These are phyloP conservation scores for Naso thynnoides DNA, from an alignment of 2,797 vertebrate species.

Conservation along the genomic window DNA sequence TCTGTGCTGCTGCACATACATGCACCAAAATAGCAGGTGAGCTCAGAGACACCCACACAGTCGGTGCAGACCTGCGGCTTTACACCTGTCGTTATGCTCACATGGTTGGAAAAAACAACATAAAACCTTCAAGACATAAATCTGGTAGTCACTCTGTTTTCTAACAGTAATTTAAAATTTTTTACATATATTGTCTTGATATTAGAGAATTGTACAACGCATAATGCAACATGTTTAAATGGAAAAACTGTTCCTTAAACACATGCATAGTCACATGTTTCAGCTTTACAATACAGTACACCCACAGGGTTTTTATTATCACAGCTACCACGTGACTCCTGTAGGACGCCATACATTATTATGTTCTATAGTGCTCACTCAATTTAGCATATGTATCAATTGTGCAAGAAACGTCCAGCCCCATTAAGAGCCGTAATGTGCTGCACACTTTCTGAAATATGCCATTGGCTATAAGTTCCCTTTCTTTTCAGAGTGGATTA, in stretches of 20 bases:
- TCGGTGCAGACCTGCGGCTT: background rate
- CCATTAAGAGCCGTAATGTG: constrained; percentile 32
- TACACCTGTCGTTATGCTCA: background rate
- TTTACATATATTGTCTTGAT: too few relatives aligned
- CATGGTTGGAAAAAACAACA: background rate
- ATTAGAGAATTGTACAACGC: too few relatives aligned
- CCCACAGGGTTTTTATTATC: background rate
- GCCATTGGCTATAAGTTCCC: constrained; percentile 31
- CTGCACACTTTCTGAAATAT: constrained; percentile 42
- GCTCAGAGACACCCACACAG: background rate
- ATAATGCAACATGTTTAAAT: background rate
- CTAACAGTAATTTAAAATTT: background rate
- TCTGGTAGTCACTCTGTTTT: background rate
- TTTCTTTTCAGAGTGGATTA: constrained; percentile 34
- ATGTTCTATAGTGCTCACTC: background rate
- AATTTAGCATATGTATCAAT: constrained; percentile 2
- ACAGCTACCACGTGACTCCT: background rate
- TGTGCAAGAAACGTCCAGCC: background rate
- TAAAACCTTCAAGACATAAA: background rate
- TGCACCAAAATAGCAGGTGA: background rate
- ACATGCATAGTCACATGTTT: background rate
- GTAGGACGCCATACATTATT: background rate
- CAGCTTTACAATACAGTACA: background rate
- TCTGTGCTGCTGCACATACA: background rate
- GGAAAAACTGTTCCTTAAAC: background rate